Percentiles rank a stretch among this genome's conserved stretches.
These are phyloP conservation scores for Pao palembangensis DNA, from an alignment of 2,113 vertebrate species.

Conservation along the genomic window DNA sequence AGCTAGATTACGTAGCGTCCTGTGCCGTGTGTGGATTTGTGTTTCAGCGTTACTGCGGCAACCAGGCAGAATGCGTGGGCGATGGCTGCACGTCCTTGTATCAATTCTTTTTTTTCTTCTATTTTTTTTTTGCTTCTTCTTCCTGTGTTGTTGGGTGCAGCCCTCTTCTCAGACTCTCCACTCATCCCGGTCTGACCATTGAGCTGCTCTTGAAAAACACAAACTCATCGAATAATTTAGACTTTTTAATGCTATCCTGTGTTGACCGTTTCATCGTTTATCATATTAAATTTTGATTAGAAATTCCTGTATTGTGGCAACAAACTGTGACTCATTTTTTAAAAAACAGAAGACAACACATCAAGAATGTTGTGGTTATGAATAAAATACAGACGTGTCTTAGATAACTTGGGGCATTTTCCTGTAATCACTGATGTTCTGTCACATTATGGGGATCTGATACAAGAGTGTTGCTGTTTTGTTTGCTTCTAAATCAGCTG, in stretches of 20 bases:
- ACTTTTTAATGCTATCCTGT: no score
- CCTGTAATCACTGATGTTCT: background rate
- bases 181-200: conserved; percentile 17
- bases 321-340: no score
- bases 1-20: conserved; percentile 43
- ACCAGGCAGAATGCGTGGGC: conserved; percentile 48
- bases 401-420: conserved; percentile 58
- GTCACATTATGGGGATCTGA: conserved; percentile 2
- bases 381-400: conserved; percentile 65
- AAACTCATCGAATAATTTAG: background rate
- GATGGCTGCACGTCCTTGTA: conserved; percentile 41
- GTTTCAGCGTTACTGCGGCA: conserved; percentile 59
- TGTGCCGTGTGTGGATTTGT: conserved; percentile 28
- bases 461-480: background rate
- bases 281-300: no score
- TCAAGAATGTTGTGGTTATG: conserved; percentile 19
- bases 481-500: conserved; percentile 4
- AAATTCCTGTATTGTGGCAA: no score
- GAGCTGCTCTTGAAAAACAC: conserved; percentile 4
- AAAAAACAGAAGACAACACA: conserved; percentile 35
- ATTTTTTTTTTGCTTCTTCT: conserved; percentile 28
- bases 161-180: conserved; percentile 7
- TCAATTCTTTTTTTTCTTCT: background rate
- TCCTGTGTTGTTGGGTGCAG: conserved; percentile 40
- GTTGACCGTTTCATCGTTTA: no score